phyloP scores from a whole-genome alignment of 2,797 vertebrate species.

The Sardinella longiceps region DNA sequence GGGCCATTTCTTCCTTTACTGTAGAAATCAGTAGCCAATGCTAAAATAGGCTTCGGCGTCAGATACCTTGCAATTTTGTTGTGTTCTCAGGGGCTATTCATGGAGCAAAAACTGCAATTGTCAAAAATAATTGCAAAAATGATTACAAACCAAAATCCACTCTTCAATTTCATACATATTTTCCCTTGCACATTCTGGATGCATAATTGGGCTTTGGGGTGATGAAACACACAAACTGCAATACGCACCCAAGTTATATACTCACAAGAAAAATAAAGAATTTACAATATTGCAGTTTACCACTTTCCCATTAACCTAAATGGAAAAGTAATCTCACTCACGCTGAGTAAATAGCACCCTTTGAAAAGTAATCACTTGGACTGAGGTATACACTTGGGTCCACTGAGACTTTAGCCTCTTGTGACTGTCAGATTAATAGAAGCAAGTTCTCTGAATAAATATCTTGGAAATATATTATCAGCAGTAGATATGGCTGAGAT shows the following conservation, averaged over 20 bases:
- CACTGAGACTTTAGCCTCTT: not conserved
- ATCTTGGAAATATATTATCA: not conserved
- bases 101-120: not conserved
- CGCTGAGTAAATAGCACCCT: not conserved
- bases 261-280: not conserved
- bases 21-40: too few species aligned
- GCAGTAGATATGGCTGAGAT: not conserved
- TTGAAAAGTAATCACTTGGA: not conserved
- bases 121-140: conserved; percentile 1
- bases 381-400: not conserved
- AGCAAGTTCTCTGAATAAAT: not conserved
- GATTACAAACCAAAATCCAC: not conserved
- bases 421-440: not conserved
- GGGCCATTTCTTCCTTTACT: not conserved
- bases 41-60: too few species aligned
- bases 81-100: not conserved
- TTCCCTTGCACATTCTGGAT: not conserved
- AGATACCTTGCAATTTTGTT: not conserved
- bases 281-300: not conserved
- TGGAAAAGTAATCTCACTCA: not conserved
- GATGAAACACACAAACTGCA: not conserved
- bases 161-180: not conserved
- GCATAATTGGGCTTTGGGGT: not conserved
- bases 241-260: not conserved
- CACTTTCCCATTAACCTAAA: not conserved